A percentile compares a stretch with the other conserved stretches of the same genome.
Evolutionary conservation across 2,113 vertebrate genomes (phyloP).

Genomic region (Bubalus kerabau): DNA sequence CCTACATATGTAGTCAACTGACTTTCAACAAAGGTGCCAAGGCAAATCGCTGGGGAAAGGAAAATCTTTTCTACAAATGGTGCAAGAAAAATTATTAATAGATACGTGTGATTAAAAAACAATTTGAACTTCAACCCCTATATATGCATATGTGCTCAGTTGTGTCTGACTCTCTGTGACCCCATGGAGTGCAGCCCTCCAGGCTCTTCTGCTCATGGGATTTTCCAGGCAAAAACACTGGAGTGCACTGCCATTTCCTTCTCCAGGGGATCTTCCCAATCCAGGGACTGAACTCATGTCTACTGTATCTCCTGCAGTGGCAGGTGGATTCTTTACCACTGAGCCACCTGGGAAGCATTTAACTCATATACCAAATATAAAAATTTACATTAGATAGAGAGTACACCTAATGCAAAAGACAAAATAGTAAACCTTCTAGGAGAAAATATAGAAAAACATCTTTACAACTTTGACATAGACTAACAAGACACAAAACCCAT

Average conservation of each 20-base stretch:
- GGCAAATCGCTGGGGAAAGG: background rate
- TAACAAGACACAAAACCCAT: background rate
- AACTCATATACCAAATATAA: background rate
- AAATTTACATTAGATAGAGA: background rate
- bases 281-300: background rate
- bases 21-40: background rate
- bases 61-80: background rate
- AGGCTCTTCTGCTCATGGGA: background rate
- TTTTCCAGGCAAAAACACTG: background rate
- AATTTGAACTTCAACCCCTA: background rate
- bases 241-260: background rate
- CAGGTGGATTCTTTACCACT: background rate
- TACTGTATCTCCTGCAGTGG: background rate
- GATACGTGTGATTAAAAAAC: background rate
- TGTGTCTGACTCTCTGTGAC: background rate
- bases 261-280: background rate
- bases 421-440: background rate
- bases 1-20: background rate
- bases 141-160: background rate
- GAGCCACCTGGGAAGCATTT: background rate
- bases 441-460: background rate
- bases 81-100: background rate
- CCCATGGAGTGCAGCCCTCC: background rate
- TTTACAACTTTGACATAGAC: background rate
- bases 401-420: background rate